These are phyloP conservation scores for Clamator glandarius DNA, from an alignment of 2,797 vertebrate genomes.

Conservation along the genomic window DNA sequence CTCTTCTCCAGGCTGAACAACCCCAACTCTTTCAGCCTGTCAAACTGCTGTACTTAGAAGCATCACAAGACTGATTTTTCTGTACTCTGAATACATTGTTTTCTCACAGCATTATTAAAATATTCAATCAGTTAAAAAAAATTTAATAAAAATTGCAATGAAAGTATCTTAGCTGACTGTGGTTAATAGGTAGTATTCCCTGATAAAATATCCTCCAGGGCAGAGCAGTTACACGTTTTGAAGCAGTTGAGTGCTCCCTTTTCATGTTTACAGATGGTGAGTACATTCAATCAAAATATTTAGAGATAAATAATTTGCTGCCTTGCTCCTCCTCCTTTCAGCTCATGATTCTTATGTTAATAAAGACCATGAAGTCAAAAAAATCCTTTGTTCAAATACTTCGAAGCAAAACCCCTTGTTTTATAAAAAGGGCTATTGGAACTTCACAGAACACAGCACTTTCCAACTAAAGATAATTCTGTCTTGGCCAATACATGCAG, in stretches of 20 bases:
- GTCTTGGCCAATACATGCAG: background rate
- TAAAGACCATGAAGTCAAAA: background rate
- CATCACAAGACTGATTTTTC: background rate
- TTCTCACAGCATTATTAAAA: background rate
- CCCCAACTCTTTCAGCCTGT: too few relatives aligned
- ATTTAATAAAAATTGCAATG: background rate
- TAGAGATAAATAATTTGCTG: background rate
- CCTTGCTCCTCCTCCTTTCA: background rate
- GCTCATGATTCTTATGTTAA: background rate
- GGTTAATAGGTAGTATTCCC: background rate
- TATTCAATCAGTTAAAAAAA: background rate
- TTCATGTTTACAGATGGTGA: background rate
- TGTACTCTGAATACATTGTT: background rate
- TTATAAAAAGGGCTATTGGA: background rate
- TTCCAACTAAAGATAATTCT: background rate
- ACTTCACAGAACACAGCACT: background rate
- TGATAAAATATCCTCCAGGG: background rate
- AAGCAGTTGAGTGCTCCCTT: background rate
- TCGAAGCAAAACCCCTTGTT: background rate
- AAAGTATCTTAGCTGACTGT: background rate
- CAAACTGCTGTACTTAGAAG: background rate
- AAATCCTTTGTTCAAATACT: background rate
- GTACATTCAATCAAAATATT: background rate
- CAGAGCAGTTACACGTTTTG: background rate
- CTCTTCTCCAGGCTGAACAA: too few relatives aligned